Conservation (phyloP, 30 jellyfish, hydroid and myxozoan species). For the Aurelia aurita complex sp. Pacific region DNA sequence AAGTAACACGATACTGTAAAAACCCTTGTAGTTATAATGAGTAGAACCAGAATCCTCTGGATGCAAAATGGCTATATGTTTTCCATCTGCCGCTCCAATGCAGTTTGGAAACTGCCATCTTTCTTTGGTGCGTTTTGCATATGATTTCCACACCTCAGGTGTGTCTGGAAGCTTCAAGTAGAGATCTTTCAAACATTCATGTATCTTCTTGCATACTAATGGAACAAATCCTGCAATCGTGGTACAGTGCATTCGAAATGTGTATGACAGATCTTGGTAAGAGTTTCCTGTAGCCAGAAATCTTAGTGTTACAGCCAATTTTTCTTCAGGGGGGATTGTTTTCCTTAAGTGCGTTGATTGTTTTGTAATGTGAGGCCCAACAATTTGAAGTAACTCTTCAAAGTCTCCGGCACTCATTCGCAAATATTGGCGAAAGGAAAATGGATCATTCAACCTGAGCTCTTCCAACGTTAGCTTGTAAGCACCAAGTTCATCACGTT, state of each 20-base stretch:
- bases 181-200: not conserved
- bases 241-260: slow-evolving; percentile 2
- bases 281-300: not conserved
- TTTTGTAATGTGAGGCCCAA: not conserved
- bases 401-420: slow-evolving; percentile 8
- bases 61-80: not conserved
- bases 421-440: slow-evolving; percentile 11
- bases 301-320: not conserved
- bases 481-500: not conserved
- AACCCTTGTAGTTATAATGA: not conserved
- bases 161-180: not conserved
- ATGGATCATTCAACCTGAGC: slow-evolving; percentile 9
- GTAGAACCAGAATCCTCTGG: not conserved
- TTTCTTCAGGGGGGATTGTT: not conserved
- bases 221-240: not conserved
- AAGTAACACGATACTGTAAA: not conserved
- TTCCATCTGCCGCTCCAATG: not conserved
- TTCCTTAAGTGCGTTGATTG: not conserved
- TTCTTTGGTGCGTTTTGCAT: not conserved
- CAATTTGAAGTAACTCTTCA: not conserved
- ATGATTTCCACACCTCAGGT: not conserved
- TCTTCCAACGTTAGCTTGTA: slow-evolving; percentile 5
- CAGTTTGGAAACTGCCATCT: slow-evolving; percentile 9
- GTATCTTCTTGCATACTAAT: not conserved
- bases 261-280: not conserved